Conservation (phyloP, 2,797 vertebrate species). For the Dendrocincla tyrannina region DNA sequence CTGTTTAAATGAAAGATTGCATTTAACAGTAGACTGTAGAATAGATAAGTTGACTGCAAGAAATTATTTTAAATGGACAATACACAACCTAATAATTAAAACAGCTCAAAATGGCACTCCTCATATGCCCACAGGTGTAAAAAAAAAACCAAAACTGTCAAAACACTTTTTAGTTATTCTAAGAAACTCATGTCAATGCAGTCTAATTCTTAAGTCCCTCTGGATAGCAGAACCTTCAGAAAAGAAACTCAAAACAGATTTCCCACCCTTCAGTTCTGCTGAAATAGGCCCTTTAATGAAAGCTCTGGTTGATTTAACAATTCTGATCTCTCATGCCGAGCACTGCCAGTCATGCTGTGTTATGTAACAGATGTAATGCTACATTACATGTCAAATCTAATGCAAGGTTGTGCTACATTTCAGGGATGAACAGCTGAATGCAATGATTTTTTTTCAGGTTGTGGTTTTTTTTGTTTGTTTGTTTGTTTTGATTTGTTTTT, state of each 20-base stretch:
- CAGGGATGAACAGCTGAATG: neutral
- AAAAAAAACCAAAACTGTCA: neutral
- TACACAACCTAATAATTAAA: neutral
- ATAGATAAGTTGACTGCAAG: neutral
- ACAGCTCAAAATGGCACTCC: neutral
- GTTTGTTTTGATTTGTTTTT: no score
- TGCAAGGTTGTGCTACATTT: neutral
- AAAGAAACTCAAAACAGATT: neutral
- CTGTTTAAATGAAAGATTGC: neutral
- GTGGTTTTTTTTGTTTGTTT: neutral
- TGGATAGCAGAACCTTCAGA: neutral
- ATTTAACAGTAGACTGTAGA: neutral
- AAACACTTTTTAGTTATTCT: neutral
- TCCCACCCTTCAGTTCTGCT: neutral
- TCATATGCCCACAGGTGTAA: neutral
- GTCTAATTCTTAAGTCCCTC: neutral
- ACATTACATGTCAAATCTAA: neutral
- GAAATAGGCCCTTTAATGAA: neutral
- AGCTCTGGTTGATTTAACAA: neutral
- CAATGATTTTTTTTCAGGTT: neutral
- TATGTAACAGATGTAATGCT: neutral
- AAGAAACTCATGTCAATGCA: neutral
- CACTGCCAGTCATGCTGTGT: neutral
- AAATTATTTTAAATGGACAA: neutral
- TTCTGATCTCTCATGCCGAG: neutral